phyloP scores from a whole-genome alignment of 2,113 vertebrate genomes.

The Microcebus murinus region DNA sequence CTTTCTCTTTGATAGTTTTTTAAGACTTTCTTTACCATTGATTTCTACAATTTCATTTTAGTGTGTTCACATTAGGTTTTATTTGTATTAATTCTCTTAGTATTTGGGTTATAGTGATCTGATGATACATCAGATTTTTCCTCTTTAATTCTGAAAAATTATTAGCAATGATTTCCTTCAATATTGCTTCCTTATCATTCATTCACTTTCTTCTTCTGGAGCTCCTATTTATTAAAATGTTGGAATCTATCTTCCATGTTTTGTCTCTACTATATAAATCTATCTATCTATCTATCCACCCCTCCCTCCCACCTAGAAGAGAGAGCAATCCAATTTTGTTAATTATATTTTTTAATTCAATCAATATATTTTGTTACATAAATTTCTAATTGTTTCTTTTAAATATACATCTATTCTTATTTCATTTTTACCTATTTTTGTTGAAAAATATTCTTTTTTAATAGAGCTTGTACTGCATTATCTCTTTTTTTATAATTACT shows the following conservation, averaged over 20 bases:
- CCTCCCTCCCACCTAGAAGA: background rate
- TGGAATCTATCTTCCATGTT: background rate
- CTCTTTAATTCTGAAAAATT: conserved; percentile 11
- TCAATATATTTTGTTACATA: background rate
- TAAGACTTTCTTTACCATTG: background rate
- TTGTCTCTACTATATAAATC: background rate
- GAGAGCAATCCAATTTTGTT: background rate
- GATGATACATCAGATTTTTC: background rate
- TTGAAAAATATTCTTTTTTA: conserved; percentile 22
- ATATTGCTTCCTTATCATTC: background rate
- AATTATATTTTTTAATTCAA: background rate
- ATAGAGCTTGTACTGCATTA: background rate
- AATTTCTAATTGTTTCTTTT: background rate
- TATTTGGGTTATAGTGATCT: background rate
- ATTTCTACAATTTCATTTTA: background rate
- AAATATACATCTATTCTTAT: background rate
- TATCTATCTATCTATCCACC: background rate
- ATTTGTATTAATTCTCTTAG: background rate
- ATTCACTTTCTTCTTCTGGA: background rate
- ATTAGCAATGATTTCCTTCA: background rate
- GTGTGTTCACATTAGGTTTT: background rate
- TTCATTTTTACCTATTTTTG: background rate
- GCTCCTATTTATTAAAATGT: background rate
- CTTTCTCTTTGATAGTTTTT: background rate
- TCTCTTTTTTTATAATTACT: background rate